Evolutionary conservation across 2,888 invertebrate species (phyloP).

Genomic region (Eupithecia dodoneata): DNA sequence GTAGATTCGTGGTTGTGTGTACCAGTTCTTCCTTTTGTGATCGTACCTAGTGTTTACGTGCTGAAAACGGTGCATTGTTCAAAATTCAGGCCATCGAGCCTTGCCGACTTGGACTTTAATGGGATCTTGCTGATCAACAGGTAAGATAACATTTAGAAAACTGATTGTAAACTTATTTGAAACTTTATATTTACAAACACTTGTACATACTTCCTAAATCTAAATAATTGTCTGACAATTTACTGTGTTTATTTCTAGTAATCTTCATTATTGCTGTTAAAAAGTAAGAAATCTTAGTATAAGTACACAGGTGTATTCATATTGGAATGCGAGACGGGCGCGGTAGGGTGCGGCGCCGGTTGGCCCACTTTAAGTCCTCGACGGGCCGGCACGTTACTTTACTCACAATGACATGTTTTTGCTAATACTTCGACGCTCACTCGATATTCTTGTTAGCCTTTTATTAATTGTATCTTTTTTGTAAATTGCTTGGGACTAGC

Average conservation of each 20-base stretch:
- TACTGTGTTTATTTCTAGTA: neutral
- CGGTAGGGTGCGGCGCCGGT: constrained; percentile 74
- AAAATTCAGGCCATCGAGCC: constrained; percentile 66
- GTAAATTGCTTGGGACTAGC: neutral
- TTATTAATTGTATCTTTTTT: neutral
- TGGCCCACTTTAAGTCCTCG: constrained; percentile 66
- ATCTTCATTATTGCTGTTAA: neutral
- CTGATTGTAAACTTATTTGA: constrained; percentile 28
- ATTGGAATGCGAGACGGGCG: constrained; percentile 61
- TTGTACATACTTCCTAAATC: neutral
- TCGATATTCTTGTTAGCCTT: constrained; percentile 10
- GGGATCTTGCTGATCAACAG: constrained; percentile 81
- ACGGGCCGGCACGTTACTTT: constrained; percentile 39
- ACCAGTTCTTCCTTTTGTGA: constrained; percentile 80
- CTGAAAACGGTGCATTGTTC: constrained; percentile 61
- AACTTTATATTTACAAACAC: constrained; percentile 34
- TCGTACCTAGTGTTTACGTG: constrained; percentile 76
- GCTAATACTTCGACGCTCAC: constrained; percentile 9
- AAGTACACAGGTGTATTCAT: constrained; percentile 47
- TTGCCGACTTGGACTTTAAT: constrained; percentile 73
- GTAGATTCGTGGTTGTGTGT: constrained; percentile 76
- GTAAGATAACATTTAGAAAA: constrained; percentile 54
- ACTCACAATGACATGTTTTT: constrained; percentile 31
- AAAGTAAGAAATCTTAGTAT: neutral
- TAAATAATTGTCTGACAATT: neutral